Base-by-base conservation (phyloP, 2,113 vertebrate species). In the Baryphthengus martii region DNA sequence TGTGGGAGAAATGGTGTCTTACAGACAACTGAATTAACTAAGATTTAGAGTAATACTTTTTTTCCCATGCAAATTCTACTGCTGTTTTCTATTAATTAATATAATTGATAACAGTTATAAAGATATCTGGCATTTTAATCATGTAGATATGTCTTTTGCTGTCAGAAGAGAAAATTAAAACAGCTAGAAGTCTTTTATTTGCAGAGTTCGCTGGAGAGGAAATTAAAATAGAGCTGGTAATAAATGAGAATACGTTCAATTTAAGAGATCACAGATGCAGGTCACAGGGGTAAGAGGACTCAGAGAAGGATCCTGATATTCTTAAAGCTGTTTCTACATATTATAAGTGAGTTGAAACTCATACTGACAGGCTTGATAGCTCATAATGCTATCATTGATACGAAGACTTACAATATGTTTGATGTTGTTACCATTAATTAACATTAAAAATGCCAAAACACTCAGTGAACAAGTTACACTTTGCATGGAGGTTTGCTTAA, bases 101-200 rank as follows among this genome's bases (percentile, higher is more conserved):
- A 55, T 97, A 98, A 98, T 96, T 98, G 93, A 98, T 98, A 98
- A 95, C 42, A 96, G 93, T 97, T 97, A 97, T 92, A 96, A 94
- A 96, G 88, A 76, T 97, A 96, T 90, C 88, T 97, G 97, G 67
- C 97, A 95, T 96, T 98, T 97, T 98, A 98, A 98, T 98, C 88
- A 97, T 97, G 80, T 28, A 97, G 93, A 96, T 96, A 97, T 84
- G 91, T 97, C 95, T 98, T 97, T 96, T 93, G 45, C 92, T 97
- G 88, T 97, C 97, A 97, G 89, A 97, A 93, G 44, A 85, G 75
- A 91, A 98, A 96, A 98, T 98, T 97, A 97, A 97, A 97, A 89
- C 87, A 87, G 71, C 82, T 91, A 97, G 88, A 83, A 95, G 79
- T 97, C 86, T 97, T 97, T 97, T 96, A 96, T 95, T 97, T 97